Percentiles rank a stretch among this genome's conserved stretches.
phyloP scores from a whole-genome alignment of 2,113 vertebrate species.

The Dissostichus mawsoni region DNA sequence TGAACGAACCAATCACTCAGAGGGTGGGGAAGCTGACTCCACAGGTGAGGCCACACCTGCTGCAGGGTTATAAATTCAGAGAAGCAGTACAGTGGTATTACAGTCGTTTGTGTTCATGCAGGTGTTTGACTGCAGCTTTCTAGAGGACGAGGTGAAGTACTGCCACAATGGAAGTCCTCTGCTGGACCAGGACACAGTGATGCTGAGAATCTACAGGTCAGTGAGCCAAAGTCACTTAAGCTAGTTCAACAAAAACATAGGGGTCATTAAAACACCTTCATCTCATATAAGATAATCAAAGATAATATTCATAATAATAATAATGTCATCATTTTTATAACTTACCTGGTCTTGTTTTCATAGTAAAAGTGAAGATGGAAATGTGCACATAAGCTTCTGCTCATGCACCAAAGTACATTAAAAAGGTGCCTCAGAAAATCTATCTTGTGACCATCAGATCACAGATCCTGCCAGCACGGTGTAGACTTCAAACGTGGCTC shows the following conservation, averaged over 20 bases:
- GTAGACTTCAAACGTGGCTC: neutral
- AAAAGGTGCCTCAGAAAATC: too few relatives aligned
- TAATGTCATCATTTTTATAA: too few relatives aligned
- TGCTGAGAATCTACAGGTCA: slow-evolving; percentile 81
- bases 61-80: neutral
- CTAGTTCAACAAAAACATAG: too few relatives aligned
- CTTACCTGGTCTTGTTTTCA: too few relatives aligned
- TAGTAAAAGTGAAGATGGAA: neutral
- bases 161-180: slow-evolving; percentile 78
- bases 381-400: too few relatives aligned
- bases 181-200: slow-evolving; percentile 78
- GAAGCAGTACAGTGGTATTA: neutral
- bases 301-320: too few relatives aligned
- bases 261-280: too few relatives aligned
- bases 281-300: too few relatives aligned
- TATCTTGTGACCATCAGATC: neutral
- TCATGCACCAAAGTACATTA: too few relatives aligned
- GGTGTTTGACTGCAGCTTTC: slow-evolving; percentile 84
- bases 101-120: slow-evolving; percentile 45
- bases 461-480: neutral
- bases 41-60: slow-evolving; percentile 55
- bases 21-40: slow-evolving; percentile 78
- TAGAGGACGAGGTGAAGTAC: slow-evolving; percentile 77
- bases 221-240: neutral
- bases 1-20: slow-evolving; percentile 81